A percentile compares a stretch with the other conserved stretches of the same genome.
Conservation (phyloP, 2,113 vertebrate species). For the Paramisgurnus dabryanus region DNA sequence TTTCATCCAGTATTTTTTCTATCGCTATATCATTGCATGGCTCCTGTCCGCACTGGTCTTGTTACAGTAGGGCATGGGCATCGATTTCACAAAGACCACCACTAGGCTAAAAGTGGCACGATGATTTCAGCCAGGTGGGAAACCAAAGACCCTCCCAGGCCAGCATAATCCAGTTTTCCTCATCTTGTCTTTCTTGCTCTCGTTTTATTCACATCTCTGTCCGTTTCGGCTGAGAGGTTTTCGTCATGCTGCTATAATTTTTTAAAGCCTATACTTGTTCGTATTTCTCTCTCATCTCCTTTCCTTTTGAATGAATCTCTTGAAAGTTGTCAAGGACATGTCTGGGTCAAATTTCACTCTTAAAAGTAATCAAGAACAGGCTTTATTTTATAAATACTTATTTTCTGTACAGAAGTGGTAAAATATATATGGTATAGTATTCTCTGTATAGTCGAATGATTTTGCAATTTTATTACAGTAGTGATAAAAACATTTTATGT, state of each 20-base stretch:
- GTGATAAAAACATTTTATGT: too few species aligned
- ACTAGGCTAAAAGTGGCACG: conserved; percentile 46
- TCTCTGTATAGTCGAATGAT: too few species aligned
- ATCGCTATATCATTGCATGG: not conserved
- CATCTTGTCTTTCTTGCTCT: conserved; percentile 11
- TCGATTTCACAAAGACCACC: conserved; percentile 53
- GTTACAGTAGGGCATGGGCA: conserved; percentile 43
- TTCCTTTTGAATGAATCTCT: not conserved
- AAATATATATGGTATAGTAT: too few species aligned
- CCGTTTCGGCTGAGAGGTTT: conserved; percentile 6
- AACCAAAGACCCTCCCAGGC: conserved; percentile 33
- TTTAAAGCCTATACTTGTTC: not conserved
- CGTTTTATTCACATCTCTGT: not conserved
- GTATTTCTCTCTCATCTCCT: not conserved
- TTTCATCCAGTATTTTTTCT: conserved; percentile 21
- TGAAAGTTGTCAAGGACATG: not conserved
- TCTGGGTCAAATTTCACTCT: too few species aligned
- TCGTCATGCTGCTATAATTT: conserved; percentile 5
- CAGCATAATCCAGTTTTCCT: conserved; percentile 13
- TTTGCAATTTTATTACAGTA: too few species aligned
- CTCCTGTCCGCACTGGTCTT: conserved; percentile 29
- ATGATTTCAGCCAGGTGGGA: conserved; percentile 53
- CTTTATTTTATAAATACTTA: too few species aligned
- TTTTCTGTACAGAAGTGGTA: too few species aligned
- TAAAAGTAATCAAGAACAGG: not conserved